phyloP scores from a whole-genome alignment of 2,113 vertebrate genomes.

The Danio rerio region GRCz12tu NC_133199.1:44404001-44404500 shows the following conservation, averaged over 20 bases:
- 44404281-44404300: slow-evolving; percentile 21
- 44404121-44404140: slow-evolving; percentile 22
- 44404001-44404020: neutral
- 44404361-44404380: neutral
- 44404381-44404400: neutral
- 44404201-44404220: slow-evolving; percentile 18
- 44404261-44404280: neutral
- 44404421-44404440: neutral
- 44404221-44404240: slow-evolving; percentile 22
- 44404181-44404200: slow-evolving; percentile 1
- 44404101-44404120: neutral
- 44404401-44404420: neutral
- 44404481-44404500: neutral
- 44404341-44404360: slow-evolving; percentile 5
- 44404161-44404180: slow-evolving; percentile 52
- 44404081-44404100: neutral
- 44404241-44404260: slow-evolving; percentile 14
- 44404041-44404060: slow-evolving; percentile 26
- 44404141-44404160: slow-evolving; percentile 32
- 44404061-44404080: neutral
- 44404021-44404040: slow-evolving; percentile 20
- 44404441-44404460: neutral
- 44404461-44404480: neutral
- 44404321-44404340: neutral
- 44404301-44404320: slow-evolving; percentile 1